A percentile compares a stretch with the other conserved stretches of the same genome.
Evolutionary conservation across 1,140 invertebrate species (phyloP).

Genomic region (Papilio xuthus): DNA sequence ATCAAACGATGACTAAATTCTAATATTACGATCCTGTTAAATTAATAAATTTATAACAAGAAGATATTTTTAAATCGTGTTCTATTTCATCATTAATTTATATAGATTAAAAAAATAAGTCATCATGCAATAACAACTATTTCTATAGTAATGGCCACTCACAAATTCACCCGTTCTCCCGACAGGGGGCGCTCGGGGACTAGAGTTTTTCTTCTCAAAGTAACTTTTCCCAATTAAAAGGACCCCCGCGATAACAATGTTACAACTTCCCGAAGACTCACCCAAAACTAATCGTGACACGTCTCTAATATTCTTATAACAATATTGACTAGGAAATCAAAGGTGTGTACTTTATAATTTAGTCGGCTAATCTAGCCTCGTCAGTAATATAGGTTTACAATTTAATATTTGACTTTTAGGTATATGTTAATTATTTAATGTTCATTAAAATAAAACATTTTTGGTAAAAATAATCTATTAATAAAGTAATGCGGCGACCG

Average conservation of each 20-base stretch:
- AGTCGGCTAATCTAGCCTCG: too few species aligned
- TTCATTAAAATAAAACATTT: slow-evolving; percentile 19
- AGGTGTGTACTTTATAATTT: neutral
- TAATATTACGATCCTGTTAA: too few species aligned
- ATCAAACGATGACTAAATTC: too few species aligned
- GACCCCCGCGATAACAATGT: slow-evolving; percentile 59
- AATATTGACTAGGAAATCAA: neutral
- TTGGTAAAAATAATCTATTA: slow-evolving; percentile 32
- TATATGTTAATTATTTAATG: slow-evolving; percentile 25
- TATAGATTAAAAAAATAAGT: neutral
- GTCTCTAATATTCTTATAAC: slow-evolving; percentile 52
- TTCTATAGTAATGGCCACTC: slow-evolving; percentile 42
- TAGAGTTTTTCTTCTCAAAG: slow-evolving; percentile 42
- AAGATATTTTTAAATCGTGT: too few species aligned
- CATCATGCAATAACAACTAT: neutral
- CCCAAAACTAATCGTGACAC: slow-evolving; percentile 63
- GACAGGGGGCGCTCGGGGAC: slow-evolving; percentile 36
- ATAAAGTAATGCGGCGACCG: slow-evolving; percentile 12
- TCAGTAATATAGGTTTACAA: neutral
- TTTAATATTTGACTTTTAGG: neutral
- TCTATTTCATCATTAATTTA: neutral
- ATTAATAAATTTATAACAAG: too few species aligned
- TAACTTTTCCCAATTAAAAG: slow-evolving; percentile 71
- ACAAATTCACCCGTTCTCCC: slow-evolving; percentile 55
- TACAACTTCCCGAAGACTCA: slow-evolving; percentile 58